Evolutionary conservation across 2,888 invertebrate species (phyloP), one percentile per base, ranked within the genome.

Genomic region (Agrotis exclamationis): DNA sequence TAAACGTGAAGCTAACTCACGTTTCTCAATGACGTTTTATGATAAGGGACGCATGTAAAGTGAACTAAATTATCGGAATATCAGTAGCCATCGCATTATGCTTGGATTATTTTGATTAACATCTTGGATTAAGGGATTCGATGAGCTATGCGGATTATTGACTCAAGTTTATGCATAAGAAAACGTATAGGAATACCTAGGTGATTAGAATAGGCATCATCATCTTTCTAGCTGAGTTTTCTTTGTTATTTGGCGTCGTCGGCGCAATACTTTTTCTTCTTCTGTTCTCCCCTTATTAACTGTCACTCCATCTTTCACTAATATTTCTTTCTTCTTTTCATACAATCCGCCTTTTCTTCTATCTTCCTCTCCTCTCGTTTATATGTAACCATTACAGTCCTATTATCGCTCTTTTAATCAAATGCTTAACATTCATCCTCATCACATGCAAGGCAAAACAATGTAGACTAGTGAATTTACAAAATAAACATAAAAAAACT

Each of bases 1-100:
- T 24, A 44, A 68, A 50, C 74, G 59, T 63, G 65, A 65, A 59
- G 20, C 14, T 33, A 48, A 22, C 51, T 77, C 79, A 68, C 79
- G 79, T 79, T 79, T 68, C 18, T n/a, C 33, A 33, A 48, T 72
- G 67, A 82, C 83, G 79, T 68, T 28, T 16, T 20, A 48, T 20
- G 60, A 82, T 82, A 68, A 73, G 11, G 9, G 39, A 18, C 47
- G 44, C 24, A 77, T 22, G 18, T 33, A 44, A 22, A 44, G 20
- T 58, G 14, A 67, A 70, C 51, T 62, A 50, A 63, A 22, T 65
- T 79, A 72, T 72, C 79, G 39, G 14, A 13, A 28, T 65, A 79
- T 73, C 79, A 20, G 28, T 50, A 54, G 28, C 51, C 45, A 51
- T 66, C 22, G 56, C 33, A 24, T 20, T 64, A 50, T 57, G 28